Evolutionary conservation across 2,888 invertebrate genomes (phyloP), one percentile per base, ranked within the genome.

Genomic region (Eristalinus sepulchralis): DNA sequence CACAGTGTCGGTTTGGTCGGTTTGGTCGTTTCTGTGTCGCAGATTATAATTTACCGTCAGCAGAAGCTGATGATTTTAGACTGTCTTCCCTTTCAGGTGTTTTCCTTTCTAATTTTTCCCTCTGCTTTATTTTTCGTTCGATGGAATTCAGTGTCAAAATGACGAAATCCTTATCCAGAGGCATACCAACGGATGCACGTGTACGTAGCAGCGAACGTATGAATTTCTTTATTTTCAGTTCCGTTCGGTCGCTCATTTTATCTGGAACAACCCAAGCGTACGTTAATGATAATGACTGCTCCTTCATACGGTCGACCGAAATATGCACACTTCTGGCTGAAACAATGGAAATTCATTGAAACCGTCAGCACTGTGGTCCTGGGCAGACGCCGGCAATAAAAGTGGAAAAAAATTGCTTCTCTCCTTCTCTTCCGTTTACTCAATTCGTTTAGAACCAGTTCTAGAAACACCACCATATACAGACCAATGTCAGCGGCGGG

Each of bases 271-370:
- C 47, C 79, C 71, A 27, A 72, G 66, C 71, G 59, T 72, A 79
- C 66, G 71, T 66, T 72, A 79, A 79, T 71, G 79, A 79, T 79
- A 79, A 79, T 79, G 79, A 79, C 79, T 79, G 78, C 62, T 63
- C 27, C 64, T 71, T 59, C 71, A 79, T 64, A 79, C 55, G 71
- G 71, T 64, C 71, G 71, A 71, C 71, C 47, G 78, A 78, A 78
- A 78, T 78, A 78, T 78, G 53, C 66, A 72, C 71, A 66, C 66
- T 79, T 72, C 53, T 79, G 71, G 13, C 34, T 71, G 31, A 64
- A 79, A 72, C 71, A 79, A 79, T 72, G 66, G 64, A 33, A 53
- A 59, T 71, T 64, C 17, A 5, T 17, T 6, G 47, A 22, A 79
- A 20, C 47, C 33, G 57, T 33, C 47, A 13, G 8, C 20, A 2